Conservation (phyloP, 2,797 vertebrate genomes). For the Eurystomus glaucurus region DNA sequence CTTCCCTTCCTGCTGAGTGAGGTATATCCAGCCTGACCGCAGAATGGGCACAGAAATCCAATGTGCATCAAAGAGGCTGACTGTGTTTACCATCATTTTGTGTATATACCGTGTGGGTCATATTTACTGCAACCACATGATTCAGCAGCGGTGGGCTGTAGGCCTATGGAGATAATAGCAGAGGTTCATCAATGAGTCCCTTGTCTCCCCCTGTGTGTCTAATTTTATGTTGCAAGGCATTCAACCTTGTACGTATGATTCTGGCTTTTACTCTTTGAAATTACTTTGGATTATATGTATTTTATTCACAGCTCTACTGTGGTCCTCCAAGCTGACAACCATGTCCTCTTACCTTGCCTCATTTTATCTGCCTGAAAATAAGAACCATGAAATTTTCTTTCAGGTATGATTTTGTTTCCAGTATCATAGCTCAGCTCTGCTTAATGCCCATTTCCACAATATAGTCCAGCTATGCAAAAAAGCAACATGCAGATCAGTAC, state of each 20-base stretch:
- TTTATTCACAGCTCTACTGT: background rate
- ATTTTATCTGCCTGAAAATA: background rate
- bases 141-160: background rate
- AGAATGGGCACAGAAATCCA: background rate
- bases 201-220: background rate
- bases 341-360: background rate
- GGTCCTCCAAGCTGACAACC: background rate
- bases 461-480: background rate
- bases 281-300: background rate
- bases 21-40: background rate
- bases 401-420: background rate
- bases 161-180: background rate
- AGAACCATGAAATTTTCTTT: background rate
- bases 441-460: background rate
- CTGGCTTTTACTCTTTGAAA: background rate
- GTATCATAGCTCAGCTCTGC: background rate
- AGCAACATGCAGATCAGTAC: background rate
- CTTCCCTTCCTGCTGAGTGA: slow-evolving; percentile 7
- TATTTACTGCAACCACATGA: background rate
- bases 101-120: background rate
- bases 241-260: background rate
- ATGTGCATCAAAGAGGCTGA: background rate
- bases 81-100: background rate
- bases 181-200: background rate
- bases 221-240: background rate